Evolutionary conservation across 2,888 invertebrate genomes (phyloP), one percentile per base, ranked within the genome.

Genomic region (Dioctria rufipes): DNA sequence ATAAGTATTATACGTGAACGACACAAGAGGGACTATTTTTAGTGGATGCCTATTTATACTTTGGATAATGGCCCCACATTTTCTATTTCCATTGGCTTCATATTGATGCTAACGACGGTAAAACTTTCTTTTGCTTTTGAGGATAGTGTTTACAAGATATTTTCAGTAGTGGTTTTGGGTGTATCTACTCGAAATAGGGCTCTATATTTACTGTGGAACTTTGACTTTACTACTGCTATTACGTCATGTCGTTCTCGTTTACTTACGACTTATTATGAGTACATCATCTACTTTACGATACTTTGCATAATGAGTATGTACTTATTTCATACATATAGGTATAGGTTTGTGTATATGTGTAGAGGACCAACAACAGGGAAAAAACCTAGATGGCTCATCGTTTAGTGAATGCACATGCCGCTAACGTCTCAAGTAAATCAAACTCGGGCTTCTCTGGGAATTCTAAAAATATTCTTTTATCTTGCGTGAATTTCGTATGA

Each of bases 51-150:
- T 75, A 75, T 75, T 75, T 75, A 75, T 75, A 75, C 51, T 25
- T 60, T 60, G 73, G 73, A 60, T 75, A 75, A 75, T 75, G 73
- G 73, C 73, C 58, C 60, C 73, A 58, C 60, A 42, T 58, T 73
- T 75, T 54, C 73, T 13, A n/a, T 60, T 42, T 49, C 60, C 73
- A 60, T 60, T 58, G 58, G 43, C 9, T 75, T 60, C 73, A 60
- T 60, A 6, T 60, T 60, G 54, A 75, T 58, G n/a, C 60, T 60
- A 60, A 60, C 42, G 43, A 60, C 42, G 42, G 73, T 1, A 60
- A 40, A 60, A 49, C 60, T 75, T 69, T 69, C 37, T 51, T 11
- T 51, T 51, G 39, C 51, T 51, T 25, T 37, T 13, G 39, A 51
- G 37, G 37, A 39, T 49, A 69, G 51, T 69, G 51, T 69, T 69